Percentiles rank a stretch among this genome's conserved stretches.
phyloP scores from a whole-genome alignment of 92 coral and sea anemone species.

The Zoanthus sociatus region DNA sequence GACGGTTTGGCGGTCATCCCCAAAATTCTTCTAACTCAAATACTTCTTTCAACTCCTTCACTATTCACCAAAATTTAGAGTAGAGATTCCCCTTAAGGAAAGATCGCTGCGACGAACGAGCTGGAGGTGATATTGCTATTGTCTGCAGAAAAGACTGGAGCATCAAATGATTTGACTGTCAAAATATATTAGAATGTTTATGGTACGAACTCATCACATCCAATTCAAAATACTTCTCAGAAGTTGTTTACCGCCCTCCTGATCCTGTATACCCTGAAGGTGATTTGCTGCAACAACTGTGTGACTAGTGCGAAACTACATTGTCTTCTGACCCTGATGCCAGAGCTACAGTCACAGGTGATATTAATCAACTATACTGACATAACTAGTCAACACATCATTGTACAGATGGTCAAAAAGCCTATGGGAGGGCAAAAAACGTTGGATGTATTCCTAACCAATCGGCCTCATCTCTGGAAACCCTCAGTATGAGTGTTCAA shows the following conservation, averaged over 20 bases:
- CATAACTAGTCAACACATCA: not conserved
- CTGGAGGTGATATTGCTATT: slow-evolving; percentile 60
- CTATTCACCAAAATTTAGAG: too few species aligned
- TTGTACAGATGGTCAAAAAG: too few species aligned
- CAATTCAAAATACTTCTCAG: slow-evolving; percentile 51
- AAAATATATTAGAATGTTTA: not conserved
- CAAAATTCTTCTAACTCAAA: too few species aligned
- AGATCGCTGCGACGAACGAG: slow-evolving; percentile 34
- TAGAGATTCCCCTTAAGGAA: too few species aligned
- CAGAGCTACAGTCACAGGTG: slow-evolving; percentile 59
- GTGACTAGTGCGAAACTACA: slow-evolving; percentile 64
- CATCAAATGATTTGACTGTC: slow-evolving; percentile 13
- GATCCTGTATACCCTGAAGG: slow-evolving; percentile 59
- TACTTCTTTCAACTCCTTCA: too few species aligned
- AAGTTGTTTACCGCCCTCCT: slow-evolving; percentile 65
- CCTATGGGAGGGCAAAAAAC: too few species aligned
- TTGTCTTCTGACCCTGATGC: slow-evolving; percentile 58
- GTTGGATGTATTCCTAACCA: too few species aligned
- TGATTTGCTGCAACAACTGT: slow-evolving; percentile 52
- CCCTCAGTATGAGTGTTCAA: too few species aligned
- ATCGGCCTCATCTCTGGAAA: too few species aligned
- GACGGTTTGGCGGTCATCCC: too few species aligned
- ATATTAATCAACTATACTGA: slow-evolving; percentile 64
- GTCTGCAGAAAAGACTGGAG: slow-evolving; percentile 56
- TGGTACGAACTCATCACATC: slow-evolving; percentile 59